These are phyloP conservation scores for Alcedo atthis DNA, from an alignment of 2,797 vertebrate genomes.

Conservation along the genomic window DNA sequence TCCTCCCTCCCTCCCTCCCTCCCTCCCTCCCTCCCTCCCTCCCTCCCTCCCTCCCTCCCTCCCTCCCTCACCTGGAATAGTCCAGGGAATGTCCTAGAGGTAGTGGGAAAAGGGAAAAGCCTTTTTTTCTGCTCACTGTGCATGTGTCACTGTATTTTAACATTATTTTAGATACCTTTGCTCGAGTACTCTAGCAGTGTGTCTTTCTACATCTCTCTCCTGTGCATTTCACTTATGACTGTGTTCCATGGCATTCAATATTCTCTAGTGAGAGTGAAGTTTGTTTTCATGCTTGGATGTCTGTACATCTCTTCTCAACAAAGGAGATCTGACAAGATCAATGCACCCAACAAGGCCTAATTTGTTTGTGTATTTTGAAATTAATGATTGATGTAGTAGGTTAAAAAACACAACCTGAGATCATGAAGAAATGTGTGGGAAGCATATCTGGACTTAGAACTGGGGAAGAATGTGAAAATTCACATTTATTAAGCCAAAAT, in stretches of 20 bases:
- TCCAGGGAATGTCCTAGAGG: not conserved
- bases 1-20: not conserved
- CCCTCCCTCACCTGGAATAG: not conserved
- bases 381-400: not conserved
- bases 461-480: slow-evolving; percentile 54
- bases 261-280: not conserved
- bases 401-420: slow-evolving; percentile 21
- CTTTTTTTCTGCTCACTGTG: not conserved
- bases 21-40: too few relatives aligned
- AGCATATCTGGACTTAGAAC: slow-evolving; percentile 44
- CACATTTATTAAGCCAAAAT: slow-evolving; percentile 61
- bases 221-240: not conserved
- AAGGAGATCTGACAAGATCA: not conserved
- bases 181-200: not conserved
- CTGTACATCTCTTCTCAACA: not conserved
- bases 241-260: not conserved
- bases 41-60: not conserved
- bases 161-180: not conserved
- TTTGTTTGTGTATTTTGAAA: not conserved
- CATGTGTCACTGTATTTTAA: not conserved
- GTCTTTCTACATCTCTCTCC: not conserved
- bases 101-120: not conserved
- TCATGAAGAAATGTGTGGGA: slow-evolving; percentile 30
- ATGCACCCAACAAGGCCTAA: not conserved
- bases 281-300: not conserved